Evolutionary conservation across 2,888 invertebrate genomes (phyloP), one percentile per base, ranked within the genome.

Genomic region (Pollenia amentaria): DNA sequence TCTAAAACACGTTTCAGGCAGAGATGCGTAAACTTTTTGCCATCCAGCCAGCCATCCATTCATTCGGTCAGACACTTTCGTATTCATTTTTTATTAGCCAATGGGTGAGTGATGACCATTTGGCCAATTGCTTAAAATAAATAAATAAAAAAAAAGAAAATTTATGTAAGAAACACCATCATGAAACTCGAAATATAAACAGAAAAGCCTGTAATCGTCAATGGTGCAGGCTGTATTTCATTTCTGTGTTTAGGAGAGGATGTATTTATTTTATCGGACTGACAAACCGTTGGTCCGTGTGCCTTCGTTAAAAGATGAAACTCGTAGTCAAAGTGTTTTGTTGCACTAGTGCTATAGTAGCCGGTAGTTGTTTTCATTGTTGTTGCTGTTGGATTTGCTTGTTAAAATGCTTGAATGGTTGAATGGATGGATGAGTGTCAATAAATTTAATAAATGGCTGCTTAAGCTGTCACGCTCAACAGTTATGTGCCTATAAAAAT

Each of bases 371-470:
- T 16, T 64, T 9, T 16, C 11, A 42, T 42, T 69, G 72, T 9
- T 57, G 46, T 51, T 38, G 69, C 21, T 76, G 62, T 75, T 70
- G 57, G 53, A 80, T 80, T 72, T 72, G 82, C 55, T 69, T 85
- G 78, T 83, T 79, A 64, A 76, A 78, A 78, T 69, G 69, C 73
- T 72, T 83, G 79, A 84, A 77, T 84, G 62, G 62, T 62, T 82
- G 76, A 76, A 75, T 84, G 79, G 75, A 89, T 89, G 90, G 88
- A 89, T 89, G 89, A 89, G 89, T 90, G 90, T 89, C 90, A 90
- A 90, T 90, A 90, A 89, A 90, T 89, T 90, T 90, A 90, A 90
- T 90, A 89, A 89, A 90, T 90, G 89, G 89, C 89, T 89, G 88
- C 88, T 90, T 90, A 89, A 90, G 88, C 89, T 90, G 90, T 90